Evolutionary conservation across 2,113 vertebrate species (phyloP), one percentile per base, ranked within the genome.

Genomic region (Carassius gibelio): DNA sequence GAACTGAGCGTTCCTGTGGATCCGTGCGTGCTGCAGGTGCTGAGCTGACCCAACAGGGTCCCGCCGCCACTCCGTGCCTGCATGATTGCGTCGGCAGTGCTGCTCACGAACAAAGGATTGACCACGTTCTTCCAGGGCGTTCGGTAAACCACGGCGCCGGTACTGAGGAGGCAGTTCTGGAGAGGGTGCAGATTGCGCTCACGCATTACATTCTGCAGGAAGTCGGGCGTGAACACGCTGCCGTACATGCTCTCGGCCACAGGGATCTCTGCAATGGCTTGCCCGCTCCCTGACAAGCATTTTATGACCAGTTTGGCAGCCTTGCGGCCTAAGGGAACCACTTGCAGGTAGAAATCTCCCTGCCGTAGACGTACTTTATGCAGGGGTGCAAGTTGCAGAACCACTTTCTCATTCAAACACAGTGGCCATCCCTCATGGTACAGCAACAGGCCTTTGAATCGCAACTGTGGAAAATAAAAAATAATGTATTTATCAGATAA

Each of bases 351-450:
- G 90, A 97, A 96, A 91, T 97, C 95, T 42, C 95, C 95, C 45
- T 94, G 94, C 88, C 94, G 93, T 80, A 96, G 92, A 78, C 92
- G 90, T 8, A 95, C 95, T 89, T 94, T 95, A 82, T 94, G 94
- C 84, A 96, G 92, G 6, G 95, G 94, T 0, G 94, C 92, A 2
- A 96, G 92, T 90, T 96, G 95, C 82, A 96, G 90, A 76, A 96
- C 89, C 3, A 96, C 92, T 87, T 96, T 96, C 84, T 96, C 95
- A 8, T 94, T 93, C 85, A 95, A 90, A 89, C 96, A 96, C 84
- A 96, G 91, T 0, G 95, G 96, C 96, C 96, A 96, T 11, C 95
- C 95, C 89, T 96, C 95, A 69, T 96, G 95, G 76, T 94, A 93
- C 90, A 96, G 94, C 77, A 95, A 92, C 86, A 95, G 81, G 21